Percentiles rank a stretch among this genome's conserved stretches.
phyloP scores from a whole-genome alignment of 1,140 invertebrate genomes.

The Argopecten irradians region DNA sequence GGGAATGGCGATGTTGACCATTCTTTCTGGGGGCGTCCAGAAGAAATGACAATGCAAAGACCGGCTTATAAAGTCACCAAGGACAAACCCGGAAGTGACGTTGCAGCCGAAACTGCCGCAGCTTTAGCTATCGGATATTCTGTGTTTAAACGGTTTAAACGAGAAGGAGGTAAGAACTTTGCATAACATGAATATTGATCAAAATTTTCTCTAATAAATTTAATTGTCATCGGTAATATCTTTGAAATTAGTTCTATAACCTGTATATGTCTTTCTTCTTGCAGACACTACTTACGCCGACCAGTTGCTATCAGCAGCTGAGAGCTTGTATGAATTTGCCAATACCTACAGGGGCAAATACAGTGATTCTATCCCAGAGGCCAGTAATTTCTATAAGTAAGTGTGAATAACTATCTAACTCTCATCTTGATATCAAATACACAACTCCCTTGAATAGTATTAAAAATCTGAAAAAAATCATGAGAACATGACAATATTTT shows the following conservation, averaged over 20 bases:
- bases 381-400: constrained; percentile 71
- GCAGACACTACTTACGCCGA: constrained; percentile 78
- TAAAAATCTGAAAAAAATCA: too few relatives aligned
- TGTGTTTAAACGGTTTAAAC: constrained; percentile 79
- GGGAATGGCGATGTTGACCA: constrained; percentile 66
- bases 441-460: too few relatives aligned
- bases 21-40: constrained; percentile 66
- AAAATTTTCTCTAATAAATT: background rate
- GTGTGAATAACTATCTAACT: too few relatives aligned
- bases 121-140: constrained; percentile 80
- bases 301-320: constrained; percentile 78
- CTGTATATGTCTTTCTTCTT: background rate
- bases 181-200: background rate
- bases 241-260: background rate
- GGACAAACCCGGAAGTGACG: constrained; percentile 80
- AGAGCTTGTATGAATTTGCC: constrained; percentile 81
- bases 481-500: too few relatives aligned
- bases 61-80: constrained; percentile 82
- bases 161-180: constrained; percentile 47
- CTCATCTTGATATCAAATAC: too few relatives aligned
- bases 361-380: constrained; percentile 59
- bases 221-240: background rate
- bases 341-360: constrained; percentile 80
- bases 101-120: constrained; percentile 82
- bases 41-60: constrained; percentile 81